phyloP scores from a whole-genome alignment of 2,113 vertebrate genomes.

The Pteropus alecto region DNA sequence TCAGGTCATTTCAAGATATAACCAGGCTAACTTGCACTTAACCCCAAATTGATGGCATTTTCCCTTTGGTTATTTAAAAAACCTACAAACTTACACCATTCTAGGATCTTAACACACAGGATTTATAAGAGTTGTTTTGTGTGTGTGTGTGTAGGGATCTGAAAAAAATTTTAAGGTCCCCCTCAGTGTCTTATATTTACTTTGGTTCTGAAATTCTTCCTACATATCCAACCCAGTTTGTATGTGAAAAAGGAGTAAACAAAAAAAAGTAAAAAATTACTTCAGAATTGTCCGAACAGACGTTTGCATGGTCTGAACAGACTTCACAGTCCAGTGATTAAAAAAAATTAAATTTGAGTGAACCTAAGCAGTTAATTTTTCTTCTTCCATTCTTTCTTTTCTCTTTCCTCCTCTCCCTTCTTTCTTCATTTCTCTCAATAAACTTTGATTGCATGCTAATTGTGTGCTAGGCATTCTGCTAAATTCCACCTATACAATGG shows the following conservation, averaged over 20 bases:
- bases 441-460: neutral
- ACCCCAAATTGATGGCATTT: neutral
- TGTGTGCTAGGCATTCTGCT: neutral
- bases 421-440: neutral
- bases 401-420: neutral
- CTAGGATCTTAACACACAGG: neutral
- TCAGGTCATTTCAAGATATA: conserved; percentile 13
- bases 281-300: neutral
- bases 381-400: neutral
- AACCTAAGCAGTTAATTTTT: neutral
- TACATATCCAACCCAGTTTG: neutral
- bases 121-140: neutral
- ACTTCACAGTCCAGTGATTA: neutral
- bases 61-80: neutral
- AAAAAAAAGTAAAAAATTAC: neutral
- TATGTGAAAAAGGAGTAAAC: neutral
- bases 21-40: neutral
- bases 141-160: neutral
- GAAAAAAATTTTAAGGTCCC: neutral
- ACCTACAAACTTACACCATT: neutral
- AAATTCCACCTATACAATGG: neutral
- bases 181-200: neutral
- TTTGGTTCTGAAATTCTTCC: neutral
- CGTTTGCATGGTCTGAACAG: neutral
- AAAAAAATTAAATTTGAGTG: neutral